Evolutionary conservation across 1,140 invertebrate species (phyloP).

Genomic region (Pseudoatta argentina): DNA sequence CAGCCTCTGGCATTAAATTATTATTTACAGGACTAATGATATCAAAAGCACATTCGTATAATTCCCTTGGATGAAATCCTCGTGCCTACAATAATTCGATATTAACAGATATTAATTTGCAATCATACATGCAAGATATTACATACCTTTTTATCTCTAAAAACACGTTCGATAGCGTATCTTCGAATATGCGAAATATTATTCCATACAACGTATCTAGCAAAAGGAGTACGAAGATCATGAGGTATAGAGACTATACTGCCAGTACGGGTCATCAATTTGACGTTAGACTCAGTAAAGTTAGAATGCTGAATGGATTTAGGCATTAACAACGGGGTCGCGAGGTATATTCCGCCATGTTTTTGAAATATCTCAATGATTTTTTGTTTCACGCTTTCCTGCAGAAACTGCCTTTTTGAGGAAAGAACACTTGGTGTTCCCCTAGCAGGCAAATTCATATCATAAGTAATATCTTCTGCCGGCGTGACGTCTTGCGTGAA

Average conservation of each 20-base stretch:
- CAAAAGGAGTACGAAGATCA: constrained; percentile 92
- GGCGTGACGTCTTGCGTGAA: constrained; percentile 89
- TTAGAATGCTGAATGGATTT: constrained; percentile 88
- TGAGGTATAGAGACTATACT: constrained; percentile 93
- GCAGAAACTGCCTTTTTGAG: constrained; percentile 72
- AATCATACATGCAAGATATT: not conserved
- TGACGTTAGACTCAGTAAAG: constrained; percentile 89
- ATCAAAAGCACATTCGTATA: constrained; percentile 97
- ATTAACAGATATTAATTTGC: not conserved
- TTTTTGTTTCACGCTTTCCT: constrained; percentile 82
- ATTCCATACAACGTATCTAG: constrained; percentile 93
- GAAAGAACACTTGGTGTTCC: constrained; percentile 75
- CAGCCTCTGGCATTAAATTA: constrained; percentile 93
- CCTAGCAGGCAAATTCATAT: constrained; percentile 88
- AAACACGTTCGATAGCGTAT: constrained; percentile 95
- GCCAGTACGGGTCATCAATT: constrained; percentile 94
- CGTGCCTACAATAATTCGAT: constrained; percentile 81
- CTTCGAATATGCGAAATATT: constrained; percentile 92
- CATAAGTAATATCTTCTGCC: constrained; percentile 92
- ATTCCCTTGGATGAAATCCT: constrained; percentile 95
- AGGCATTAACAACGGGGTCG: constrained; percentile 92
- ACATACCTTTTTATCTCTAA: constrained; percentile 91
- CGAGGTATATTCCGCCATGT: constrained; percentile 92
- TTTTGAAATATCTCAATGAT: constrained; percentile 90
- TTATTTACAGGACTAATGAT: constrained; percentile 92